Conservation (phyloP, 2,113 vertebrate genomes). For the Etheostoma cragini region DNA sequence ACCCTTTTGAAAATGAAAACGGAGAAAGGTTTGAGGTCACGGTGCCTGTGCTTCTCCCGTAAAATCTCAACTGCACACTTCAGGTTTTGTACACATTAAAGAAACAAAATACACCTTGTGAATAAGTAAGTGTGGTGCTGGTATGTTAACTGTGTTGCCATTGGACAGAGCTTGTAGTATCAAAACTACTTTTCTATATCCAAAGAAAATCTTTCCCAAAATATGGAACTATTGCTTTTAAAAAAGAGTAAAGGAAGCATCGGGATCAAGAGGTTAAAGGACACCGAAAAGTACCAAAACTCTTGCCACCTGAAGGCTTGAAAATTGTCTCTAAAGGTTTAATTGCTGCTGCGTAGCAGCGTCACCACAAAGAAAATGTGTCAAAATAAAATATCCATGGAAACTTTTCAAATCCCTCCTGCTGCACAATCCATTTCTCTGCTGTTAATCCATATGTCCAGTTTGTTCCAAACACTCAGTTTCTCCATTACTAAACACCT, state of each 20-base stretch:
- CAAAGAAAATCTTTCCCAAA: not conserved
- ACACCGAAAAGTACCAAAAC: not conserved
- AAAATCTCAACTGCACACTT: too few species aligned
- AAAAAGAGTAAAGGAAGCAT: not conserved
- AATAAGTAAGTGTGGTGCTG: not conserved
- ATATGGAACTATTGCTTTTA: not conserved
- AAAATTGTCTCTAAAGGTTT: too few species aligned
- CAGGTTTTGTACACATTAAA: not conserved
- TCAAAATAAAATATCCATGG: not conserved
- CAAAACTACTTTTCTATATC: not conserved
- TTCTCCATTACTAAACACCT: not conserved
- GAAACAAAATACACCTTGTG: not conserved
- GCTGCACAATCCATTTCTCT: too few species aligned
- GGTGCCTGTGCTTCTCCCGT: too few species aligned
- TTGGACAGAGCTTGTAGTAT: not conserved
- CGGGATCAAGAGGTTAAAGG: not conserved
- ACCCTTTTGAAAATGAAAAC: too few species aligned
- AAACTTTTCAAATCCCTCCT: not conserved
- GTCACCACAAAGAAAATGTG: not conserved
- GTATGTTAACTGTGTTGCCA: not conserved
- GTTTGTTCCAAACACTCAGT: not conserved
- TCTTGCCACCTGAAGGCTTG: too few species aligned
- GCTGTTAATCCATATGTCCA: not conserved
- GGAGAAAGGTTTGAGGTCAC: too few species aligned
- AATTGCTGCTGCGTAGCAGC: too few species aligned